Evolutionary conservation across 2,797 vertebrate species (phyloP).

Genomic region (Oophaga sylvatica): DNA sequence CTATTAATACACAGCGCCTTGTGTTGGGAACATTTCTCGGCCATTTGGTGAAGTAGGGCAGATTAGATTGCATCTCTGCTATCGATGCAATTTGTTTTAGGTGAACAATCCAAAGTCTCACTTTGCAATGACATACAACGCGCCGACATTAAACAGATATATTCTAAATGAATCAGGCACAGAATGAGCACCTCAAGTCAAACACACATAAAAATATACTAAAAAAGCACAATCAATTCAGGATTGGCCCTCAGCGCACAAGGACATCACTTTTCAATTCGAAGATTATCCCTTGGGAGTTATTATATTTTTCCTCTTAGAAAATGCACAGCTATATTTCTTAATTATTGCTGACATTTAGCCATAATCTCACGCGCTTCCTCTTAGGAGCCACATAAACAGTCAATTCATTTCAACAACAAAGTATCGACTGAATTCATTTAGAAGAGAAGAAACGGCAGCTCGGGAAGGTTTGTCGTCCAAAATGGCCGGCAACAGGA

Average conservation of each 20-base stretch:
- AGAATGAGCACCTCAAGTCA: slow-evolving; percentile 68
- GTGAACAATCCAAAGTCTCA: slow-evolving; percentile 59
- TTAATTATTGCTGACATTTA: slow-evolving; percentile 73
- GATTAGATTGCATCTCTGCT: slow-evolving; percentile 31
- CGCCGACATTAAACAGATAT: slow-evolving; percentile 23
- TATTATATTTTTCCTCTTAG: slow-evolving; percentile 65
- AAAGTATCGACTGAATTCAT: slow-evolving; percentile 68
- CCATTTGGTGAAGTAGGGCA: slow-evolving; percentile 17
- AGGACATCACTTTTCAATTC: slow-evolving; percentile 68
- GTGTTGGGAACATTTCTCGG: not conserved
- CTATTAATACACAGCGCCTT: not conserved
- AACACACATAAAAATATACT: slow-evolving; percentile 60
- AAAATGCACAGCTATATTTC: slow-evolving; percentile 67
- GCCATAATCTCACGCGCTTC: slow-evolving; percentile 66
- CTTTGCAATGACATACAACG: slow-evolving; percentile 48
- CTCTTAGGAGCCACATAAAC: slow-evolving; percentile 70
- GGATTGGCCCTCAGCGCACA: slow-evolving; percentile 67
- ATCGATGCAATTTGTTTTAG: slow-evolving; percentile 53
- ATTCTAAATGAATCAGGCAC: slow-evolving; percentile 61
- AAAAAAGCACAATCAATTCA: slow-evolving; percentile 67
- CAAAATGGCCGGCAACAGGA: slow-evolving; percentile 16
- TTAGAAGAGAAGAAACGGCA: slow-evolving; percentile 63
- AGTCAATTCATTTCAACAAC: slow-evolving; percentile 67
- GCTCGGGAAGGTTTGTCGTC: slow-evolving; percentile 58
- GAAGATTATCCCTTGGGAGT: slow-evolving; percentile 65